These are phyloP conservation scores for Sycobia sp. DNA, from an alignment of 1,140 invertebrate species.

Conservation along the genomic window DNA sequence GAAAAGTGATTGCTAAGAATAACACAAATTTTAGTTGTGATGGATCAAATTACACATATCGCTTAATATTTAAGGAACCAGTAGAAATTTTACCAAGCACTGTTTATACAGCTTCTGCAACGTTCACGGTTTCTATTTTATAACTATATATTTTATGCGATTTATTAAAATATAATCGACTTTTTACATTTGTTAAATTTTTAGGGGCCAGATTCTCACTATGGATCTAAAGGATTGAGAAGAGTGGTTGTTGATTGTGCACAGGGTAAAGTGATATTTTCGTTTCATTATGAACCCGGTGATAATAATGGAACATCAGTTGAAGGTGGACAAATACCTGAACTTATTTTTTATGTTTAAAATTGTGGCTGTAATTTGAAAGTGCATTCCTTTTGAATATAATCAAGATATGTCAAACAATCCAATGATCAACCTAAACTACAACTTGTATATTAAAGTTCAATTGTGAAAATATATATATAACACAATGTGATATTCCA, in stretches of 20 bases:
- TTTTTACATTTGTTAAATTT: conserved; percentile 42
- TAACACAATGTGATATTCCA: conserved; percentile 27
- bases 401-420: conserved; percentile 5
- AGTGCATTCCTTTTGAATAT: conserved; percentile 24
- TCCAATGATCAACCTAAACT: conserved; percentile 1
- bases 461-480: conserved; percentile 10
- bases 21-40: conserved; percentile 81
- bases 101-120: conserved; percentile 83
- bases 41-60: conserved; percentile 80
- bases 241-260: conserved; percentile 79
- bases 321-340: conserved; percentile 89
- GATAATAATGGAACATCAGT: conserved; percentile 91
- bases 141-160: background rate
- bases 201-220: conserved; percentile 86
- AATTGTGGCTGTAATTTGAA: conserved; percentile 22
- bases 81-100: conserved; percentile 81
- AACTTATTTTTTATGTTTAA: conserved; percentile 81
- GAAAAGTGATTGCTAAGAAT: conserved; percentile 79
- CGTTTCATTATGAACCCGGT: conserved; percentile 84
- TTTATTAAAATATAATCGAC: conserved; percentile 1
- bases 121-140: conserved; percentile 70
- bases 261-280: conserved; percentile 78
- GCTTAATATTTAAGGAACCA: conserved; percentile 89
- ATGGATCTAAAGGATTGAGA: conserved; percentile 81
- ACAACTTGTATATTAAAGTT: conserved; percentile 24